Percentiles rank a stretch among this genome's conserved stretches.
These are phyloP conservation scores for Lates japonicus DNA, from an alignment of 2,797 vertebrate species.

Conservation along the genomic window DNA sequence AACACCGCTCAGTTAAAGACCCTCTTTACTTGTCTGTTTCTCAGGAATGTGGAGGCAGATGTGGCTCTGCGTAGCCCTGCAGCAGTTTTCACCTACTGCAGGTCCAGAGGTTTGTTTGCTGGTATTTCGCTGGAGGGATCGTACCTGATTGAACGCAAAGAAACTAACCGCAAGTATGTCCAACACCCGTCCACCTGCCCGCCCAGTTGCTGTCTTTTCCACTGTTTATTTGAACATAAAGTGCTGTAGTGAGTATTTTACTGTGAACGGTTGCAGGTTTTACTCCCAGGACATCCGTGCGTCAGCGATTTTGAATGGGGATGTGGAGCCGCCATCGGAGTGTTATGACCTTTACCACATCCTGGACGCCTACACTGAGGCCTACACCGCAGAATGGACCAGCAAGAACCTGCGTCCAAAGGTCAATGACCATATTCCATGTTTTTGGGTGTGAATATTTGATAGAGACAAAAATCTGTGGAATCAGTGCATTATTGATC, in stretches of 20 bases:
- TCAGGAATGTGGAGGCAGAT: constrained; percentile 95
- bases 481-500: too few relatives aligned
- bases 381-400: constrained; percentile 88
- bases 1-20: not conserved
- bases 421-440: constrained; percentile 50
- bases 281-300: constrained; percentile 93
- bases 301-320: constrained; percentile 92
- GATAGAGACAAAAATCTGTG: too few relatives aligned
- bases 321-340: constrained; percentile 88
- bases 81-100: constrained; percentile 95
- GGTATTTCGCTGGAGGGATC: constrained; percentile 96
- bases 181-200: accelerated
- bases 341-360: constrained; percentile 91
- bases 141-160: constrained; percentile 95
- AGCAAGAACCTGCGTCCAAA: constrained; percentile 76
- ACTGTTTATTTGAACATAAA: not conserved
- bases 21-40: not conserved
- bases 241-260: not conserved
- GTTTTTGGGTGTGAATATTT: too few relatives aligned
- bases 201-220: not conserved
- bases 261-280: constrained; percentile 84
- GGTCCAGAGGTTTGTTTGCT: constrained; percentile 94
- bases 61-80: constrained; percentile 93
- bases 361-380: constrained; percentile 90
- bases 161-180: constrained; percentile 95